Percentiles rank a stretch among this genome's conserved stretches.
phyloP scores from a whole-genome alignment of 1,140 invertebrate genomes.

The Aphis craccivora region DNA sequence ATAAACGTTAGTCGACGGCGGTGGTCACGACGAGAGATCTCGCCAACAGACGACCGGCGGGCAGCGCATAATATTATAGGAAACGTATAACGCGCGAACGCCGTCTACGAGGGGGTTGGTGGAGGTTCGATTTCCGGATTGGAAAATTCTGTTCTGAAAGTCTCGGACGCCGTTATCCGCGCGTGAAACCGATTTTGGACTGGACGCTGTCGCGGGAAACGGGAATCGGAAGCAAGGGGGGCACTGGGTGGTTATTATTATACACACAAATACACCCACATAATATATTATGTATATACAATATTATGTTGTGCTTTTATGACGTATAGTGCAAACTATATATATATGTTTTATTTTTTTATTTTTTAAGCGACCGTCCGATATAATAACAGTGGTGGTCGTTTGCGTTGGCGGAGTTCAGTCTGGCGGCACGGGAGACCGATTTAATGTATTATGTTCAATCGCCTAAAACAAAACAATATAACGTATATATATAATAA shows the following conservation, averaged over 20 bases:
- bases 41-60: not conserved
- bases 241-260: not conserved
- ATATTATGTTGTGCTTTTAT: not conserved
- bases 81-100: not conserved
- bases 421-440: not conserved
- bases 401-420: not conserved
- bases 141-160: not conserved
- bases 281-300: not conserved
- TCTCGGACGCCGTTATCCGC: not conserved
- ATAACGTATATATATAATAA: not conserved
- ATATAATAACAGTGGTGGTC: constrained; percentile 9
- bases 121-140: constrained; percentile 52
- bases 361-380: not conserved
- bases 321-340: not conserved
- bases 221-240: not conserved
- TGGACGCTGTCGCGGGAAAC: not conserved
- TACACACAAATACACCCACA: not conserved
- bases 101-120: not conserved
- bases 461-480: constrained; percentile 6
- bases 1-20: constrained; percentile 7
- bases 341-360: not conserved
- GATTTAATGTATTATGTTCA: constrained; percentile 13
- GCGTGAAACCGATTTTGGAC: not conserved
- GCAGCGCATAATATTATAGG: not conserved
- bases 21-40: not conserved